Evolutionary conservation across 2,888 invertebrate genomes (phyloP).

Genomic region (Pachycephus smyrnensis): DNA sequence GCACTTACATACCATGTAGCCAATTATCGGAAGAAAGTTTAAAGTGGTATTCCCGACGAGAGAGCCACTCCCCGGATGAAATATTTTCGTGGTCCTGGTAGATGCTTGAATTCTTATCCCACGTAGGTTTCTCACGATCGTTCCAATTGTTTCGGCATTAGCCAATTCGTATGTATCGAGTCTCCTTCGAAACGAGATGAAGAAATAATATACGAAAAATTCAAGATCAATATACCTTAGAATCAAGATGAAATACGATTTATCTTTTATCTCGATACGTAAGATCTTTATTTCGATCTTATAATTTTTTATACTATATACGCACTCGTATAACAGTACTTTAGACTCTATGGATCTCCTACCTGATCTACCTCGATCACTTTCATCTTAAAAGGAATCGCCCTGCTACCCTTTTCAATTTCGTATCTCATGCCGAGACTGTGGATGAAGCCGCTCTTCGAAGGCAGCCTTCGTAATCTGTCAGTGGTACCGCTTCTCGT

Average conservation of each 20-base stretch:
- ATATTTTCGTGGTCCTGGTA: background rate
- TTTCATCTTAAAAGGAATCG: background rate
- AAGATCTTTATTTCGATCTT: background rate
- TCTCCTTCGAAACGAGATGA: background rate
- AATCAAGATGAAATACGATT: no score
- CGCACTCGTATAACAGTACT: background rate
- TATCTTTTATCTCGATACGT: background rate
- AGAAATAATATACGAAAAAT: no score
- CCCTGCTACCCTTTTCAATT: background rate
- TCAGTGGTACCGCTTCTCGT: slow-evolving; percentile 56
- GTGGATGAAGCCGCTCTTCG: background rate
- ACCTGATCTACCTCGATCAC: background rate
- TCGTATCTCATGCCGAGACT: background rate
- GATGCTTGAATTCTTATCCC: background rate
- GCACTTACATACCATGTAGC: slow-evolving; percentile 44
- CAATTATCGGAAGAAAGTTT: slow-evolving; percentile 46
- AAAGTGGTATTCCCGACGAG: background rate
- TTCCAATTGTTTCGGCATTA: background rate
- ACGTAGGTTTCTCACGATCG: background rate
- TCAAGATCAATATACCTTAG: no score
- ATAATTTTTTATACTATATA: background rate
- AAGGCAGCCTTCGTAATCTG: slow-evolving; percentile 50
- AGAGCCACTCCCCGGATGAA: background rate
- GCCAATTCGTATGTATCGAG: background rate
- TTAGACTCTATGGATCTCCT: background rate